Base-by-base conservation (phyloP, 2,797 vertebrate species). In the Sphenopsis melanotis region DNA sequence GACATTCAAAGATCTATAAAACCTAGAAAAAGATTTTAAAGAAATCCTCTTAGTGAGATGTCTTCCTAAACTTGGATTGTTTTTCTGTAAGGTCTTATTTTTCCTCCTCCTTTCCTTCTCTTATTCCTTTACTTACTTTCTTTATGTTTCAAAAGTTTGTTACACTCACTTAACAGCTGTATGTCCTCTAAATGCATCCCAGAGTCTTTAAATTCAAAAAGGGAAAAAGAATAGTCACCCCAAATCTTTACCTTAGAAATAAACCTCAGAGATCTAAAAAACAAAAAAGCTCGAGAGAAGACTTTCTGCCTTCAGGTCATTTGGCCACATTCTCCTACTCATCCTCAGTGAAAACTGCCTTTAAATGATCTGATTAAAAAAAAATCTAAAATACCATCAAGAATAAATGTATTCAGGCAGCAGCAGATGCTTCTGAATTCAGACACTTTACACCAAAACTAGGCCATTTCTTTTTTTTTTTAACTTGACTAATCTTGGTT, bases 211-310 rank as follows among this genome's bases (percentile, higher is more conserved):
- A 63, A 41, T 39, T 49, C 6, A 46, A 71, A 69, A 2, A 0
- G 9, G 7, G 1, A 0, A 1, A 24, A 74, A 55, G 37, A 70
- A 5, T 6, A 24, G 0, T 26, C 4, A 55, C 3, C 1, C 14
- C 19, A 42, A 74, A 37, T 23, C 21, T 75, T 69, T 41, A 34
- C 3, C 21, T 60, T 46, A 34, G 22, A 1, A 65, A 78, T 52
- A 23, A 13, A 3, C 22, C 52, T 52, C 10, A 55, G 53, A 68
- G 3, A 14, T 17, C 8, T 65, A 12, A 52, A 59, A 46, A 34
- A 1, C 6, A 39, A 76, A 46, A n/a, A 27, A 14, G 2, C 4
- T n/a, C 11, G 9, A 59, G 16, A 26, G 12, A 77, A 34, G 3
- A 11, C 6, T 71, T 68, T 59, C 24, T 29, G 1, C 23, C 55